A percentile compares a stretch with the other conserved stretches of the same genome.
Conservation (phyloP, 2,797 vertebrate genomes). For the Girardinus metallicus region DNA sequence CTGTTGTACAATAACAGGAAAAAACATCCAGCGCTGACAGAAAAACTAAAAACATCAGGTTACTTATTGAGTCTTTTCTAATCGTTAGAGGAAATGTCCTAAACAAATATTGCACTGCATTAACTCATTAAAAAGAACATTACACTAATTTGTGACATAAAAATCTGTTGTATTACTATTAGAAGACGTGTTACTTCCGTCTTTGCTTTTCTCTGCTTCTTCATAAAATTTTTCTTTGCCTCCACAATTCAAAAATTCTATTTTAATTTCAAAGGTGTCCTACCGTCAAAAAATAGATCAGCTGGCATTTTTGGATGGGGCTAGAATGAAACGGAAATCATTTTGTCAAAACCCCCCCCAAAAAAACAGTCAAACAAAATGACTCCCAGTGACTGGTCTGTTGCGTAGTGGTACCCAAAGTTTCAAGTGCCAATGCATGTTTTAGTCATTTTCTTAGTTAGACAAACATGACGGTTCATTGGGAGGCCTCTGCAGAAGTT, state of each 20-base stretch:
- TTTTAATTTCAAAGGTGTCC: neutral
- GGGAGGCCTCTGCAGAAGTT: neutral
- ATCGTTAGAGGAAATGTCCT: neutral
- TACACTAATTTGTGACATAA: neutral
- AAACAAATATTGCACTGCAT: neutral
- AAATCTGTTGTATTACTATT: neutral
- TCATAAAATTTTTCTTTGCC: neutral
- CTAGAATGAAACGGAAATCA: neutral
- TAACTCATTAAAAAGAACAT: neutral
- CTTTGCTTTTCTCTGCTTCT: neutral
- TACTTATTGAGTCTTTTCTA: neutral
- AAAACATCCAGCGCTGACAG: neutral
- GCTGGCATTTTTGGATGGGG: neutral
- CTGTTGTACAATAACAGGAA: neutral
- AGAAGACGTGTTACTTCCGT: neutral
- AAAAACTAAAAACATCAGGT: neutral
- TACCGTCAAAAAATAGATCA: neutral
- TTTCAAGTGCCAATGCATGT: too few species aligned
- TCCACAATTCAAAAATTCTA: neutral
- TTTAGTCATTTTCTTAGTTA: too few species aligned
- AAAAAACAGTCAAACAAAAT: too few species aligned
- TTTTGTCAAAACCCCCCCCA: too few species aligned
- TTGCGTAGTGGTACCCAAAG: too few species aligned
- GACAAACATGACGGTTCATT: neutral
- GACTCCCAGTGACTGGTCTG: neutral